A percentile compares a stretch with the other conserved stretches of the same genome.
Conservation (phyloP, 2,888 invertebrate species). For the Sarcophaga subvicina region DNA sequence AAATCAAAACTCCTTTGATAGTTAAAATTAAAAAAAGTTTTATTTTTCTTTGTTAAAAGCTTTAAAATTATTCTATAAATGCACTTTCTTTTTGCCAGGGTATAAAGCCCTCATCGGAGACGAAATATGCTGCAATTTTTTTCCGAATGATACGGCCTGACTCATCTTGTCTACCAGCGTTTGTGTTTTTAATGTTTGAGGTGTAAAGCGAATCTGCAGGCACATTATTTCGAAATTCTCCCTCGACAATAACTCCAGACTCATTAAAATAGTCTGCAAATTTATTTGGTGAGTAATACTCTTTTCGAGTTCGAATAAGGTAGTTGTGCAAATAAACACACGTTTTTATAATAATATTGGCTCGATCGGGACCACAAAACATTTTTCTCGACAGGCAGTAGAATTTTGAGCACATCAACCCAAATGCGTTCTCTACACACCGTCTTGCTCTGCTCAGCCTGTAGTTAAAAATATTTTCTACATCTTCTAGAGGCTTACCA, state of each 20-base stretch:
- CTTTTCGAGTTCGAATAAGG: background rate
- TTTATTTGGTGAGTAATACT: background rate
- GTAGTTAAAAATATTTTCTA: too few relatives aligned
- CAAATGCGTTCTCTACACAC: too few relatives aligned
- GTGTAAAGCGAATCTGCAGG: constrained; percentile 17
- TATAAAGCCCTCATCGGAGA: background rate
- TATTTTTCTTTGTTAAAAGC: too few relatives aligned
- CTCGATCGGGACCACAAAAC: constrained; percentile 13
- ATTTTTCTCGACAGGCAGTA: constrained; percentile 9
- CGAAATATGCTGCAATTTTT: background rate
- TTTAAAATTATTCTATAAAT: too few relatives aligned
- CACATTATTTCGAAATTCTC: constrained; percentile 19
- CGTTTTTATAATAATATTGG: constrained; percentile 10
- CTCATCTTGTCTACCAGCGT: constrained; percentile 19
- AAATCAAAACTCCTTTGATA: too few relatives aligned
- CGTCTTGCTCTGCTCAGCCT: too few relatives aligned
- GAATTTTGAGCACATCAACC: too few relatives aligned
- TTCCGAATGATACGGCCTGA: constrained; percentile 8
- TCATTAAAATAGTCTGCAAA: background rate
- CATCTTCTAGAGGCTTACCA: too few relatives aligned
- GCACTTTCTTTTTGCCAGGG: background rate
- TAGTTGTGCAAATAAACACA: constrained; percentile 15
- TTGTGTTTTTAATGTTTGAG: background rate
- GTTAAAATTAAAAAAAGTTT: too few relatives aligned
- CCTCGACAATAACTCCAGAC: background rate